phyloP scores from a whole-genome alignment of 1,140 invertebrate species.

The Listronotus bonariensis region DNA sequence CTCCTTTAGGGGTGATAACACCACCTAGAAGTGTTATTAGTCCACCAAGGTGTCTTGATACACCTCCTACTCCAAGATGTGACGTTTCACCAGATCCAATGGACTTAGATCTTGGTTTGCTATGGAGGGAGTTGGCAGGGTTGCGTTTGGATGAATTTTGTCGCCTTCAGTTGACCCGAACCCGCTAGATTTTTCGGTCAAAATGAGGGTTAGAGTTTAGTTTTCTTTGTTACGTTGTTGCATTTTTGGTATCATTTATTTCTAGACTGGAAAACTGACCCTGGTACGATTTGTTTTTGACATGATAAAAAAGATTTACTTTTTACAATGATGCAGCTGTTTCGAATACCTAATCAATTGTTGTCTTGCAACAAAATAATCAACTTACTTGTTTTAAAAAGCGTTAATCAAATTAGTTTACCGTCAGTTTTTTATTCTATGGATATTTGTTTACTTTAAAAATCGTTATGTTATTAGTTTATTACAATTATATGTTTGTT shows the following conservation, averaged over 20 bases:
- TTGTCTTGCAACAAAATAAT: too few relatives aligned
- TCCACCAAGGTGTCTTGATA: conserved; percentile 7
- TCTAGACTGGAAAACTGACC: conserved; percentile 35
- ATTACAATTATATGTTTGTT: conserved; percentile 55
- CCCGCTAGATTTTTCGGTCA: conserved; percentile 47
- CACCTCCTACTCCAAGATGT: conserved; percentile 44
- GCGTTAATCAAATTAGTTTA: not conserved
- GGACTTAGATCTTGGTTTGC: conserved; percentile 52
- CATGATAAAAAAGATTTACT: too few relatives aligned
- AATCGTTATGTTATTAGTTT: conserved; percentile 52
- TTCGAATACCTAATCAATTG: too few relatives aligned
- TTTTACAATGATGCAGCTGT: too few relatives aligned
- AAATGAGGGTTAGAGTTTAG: conserved; percentile 36
- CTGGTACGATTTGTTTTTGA: too few relatives aligned
- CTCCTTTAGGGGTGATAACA: conserved; percentile 16
- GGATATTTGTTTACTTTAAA: conserved; percentile 34
- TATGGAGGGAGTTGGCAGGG: conserved; percentile 56
- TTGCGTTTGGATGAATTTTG: conserved; percentile 55
- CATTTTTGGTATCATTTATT: conserved; percentile 51
- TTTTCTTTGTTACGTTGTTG: conserved; percentile 55
- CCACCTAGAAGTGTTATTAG: conserved; percentile 5
- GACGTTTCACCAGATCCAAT: conserved; percentile 41
- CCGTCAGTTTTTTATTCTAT: conserved; percentile 20
- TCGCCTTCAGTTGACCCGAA: conserved; percentile 53
- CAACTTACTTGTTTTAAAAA: too few relatives aligned